Conservation (phyloP, 2,113 vertebrate species). For the Zingel zingel region DNA sequence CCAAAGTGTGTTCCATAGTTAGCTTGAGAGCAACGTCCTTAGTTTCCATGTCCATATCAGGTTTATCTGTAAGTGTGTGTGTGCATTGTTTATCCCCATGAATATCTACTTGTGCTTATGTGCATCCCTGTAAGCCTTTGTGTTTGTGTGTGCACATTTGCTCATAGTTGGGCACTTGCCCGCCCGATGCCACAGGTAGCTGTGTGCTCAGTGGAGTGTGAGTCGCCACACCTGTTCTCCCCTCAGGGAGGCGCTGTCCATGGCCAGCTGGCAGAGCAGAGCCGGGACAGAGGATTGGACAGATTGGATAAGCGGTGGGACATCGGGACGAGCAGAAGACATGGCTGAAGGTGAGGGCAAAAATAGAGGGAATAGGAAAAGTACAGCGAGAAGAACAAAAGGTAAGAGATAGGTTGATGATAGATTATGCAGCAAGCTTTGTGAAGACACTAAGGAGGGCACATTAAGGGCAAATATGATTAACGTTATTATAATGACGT, state of each 20-base stretch:
- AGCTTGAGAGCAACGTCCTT: constrained; percentile 5
- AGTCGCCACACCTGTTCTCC: constrained; percentile 79
- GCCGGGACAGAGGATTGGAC: constrained; percentile 70
- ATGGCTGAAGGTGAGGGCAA: constrained; percentile 74
- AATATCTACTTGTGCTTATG: background rate
- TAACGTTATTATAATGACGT: background rate
- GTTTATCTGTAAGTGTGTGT: background rate
- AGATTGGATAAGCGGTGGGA: constrained; percentile 80
- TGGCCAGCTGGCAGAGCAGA: constrained; percentile 79
- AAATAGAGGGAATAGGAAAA: constrained; percentile 69
- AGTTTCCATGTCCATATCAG: background rate
- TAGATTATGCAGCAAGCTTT: constrained; percentile 24
- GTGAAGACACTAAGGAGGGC: constrained; percentile 13
- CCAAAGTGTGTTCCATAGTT: background rate
- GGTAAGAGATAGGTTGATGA: constrained; percentile 1
- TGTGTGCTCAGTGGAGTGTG: constrained; percentile 76
- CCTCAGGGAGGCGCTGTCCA: constrained; percentile 75
- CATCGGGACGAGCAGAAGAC: constrained; percentile 65
- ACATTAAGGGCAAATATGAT: constrained; percentile 9
- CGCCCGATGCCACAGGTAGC: constrained; percentile 78
- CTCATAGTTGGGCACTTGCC: constrained; percentile 50
- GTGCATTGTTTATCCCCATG: background rate
- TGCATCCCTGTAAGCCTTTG: background rate
- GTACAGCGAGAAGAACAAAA: constrained; percentile 40
- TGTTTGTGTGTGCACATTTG: constrained; percentile 24